A percentile compares a stretch with the other conserved stretches of the same genome.
These are phyloP conservation scores for Ectropis grisescens DNA, from an alignment of 1,140 invertebrate genomes.

Conservation along the genomic window DNA sequence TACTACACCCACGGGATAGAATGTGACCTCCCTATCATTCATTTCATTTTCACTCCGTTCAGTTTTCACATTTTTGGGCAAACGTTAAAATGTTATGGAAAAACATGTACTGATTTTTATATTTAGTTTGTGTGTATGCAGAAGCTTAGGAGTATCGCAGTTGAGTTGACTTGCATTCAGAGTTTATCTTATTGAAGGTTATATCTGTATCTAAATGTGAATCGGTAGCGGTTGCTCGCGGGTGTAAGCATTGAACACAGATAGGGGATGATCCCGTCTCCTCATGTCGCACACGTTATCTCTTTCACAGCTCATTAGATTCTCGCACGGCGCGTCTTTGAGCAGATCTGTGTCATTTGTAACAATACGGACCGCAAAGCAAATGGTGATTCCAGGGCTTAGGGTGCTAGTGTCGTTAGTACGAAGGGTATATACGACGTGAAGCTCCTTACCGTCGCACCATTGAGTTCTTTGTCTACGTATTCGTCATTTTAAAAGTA, in stretches of 20 bases:
- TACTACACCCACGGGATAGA: constrained; percentile 16
- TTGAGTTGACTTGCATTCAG: too few species aligned
- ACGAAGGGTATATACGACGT: constrained; percentile 31
- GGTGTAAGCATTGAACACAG: constrained; percentile 38
- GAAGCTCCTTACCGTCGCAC: too few species aligned
- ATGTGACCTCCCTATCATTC: constrained; percentile 12
- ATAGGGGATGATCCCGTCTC: constrained; percentile 52
- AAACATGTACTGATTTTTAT: too few species aligned
- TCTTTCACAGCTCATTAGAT: constrained; percentile 69
- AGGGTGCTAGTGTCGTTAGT: constrained; percentile 42
- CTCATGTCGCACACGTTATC: constrained; percentile 57
- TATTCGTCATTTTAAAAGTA: too few species aligned
- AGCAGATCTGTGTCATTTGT: constrained; percentile 62
- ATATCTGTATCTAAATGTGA: constrained; percentile 14
- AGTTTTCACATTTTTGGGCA: too few species aligned
- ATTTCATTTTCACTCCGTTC: constrained; percentile 7
- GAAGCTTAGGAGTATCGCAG: too few species aligned
- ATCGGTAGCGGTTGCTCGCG: constrained; percentile 18
- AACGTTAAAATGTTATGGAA: too few species aligned
- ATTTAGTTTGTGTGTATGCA: too few species aligned
- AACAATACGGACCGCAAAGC: constrained; percentile 56
- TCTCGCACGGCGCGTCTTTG: constrained; percentile 38
- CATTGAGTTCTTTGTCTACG: too few species aligned
- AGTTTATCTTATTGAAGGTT: constrained; percentile 8
- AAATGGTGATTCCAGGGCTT: constrained; percentile 49